Evolutionary conservation across 2,888 invertebrate species (phyloP).

Genomic region (Campoletis raptor): DNA sequence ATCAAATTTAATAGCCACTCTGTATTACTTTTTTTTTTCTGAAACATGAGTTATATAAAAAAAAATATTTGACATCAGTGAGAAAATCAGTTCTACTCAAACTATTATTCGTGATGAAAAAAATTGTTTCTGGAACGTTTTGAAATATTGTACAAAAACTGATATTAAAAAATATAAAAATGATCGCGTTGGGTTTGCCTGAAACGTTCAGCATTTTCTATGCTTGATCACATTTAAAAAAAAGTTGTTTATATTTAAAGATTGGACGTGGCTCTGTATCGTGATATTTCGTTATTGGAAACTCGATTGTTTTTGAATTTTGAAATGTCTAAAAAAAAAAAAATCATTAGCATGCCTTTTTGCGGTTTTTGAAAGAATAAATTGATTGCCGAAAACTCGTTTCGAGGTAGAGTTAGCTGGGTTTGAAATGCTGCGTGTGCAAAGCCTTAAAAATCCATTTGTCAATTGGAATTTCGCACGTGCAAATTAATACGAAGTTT

Average conservation of each 20-base stretch:
- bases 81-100: not conserved
- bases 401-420: not conserved
- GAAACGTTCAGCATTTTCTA: not conserved
- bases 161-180: not conserved
- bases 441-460: not conserved
- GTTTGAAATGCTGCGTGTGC: not conserved
- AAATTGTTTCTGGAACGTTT: too few species aligned
- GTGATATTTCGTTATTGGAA: not conserved
- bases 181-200: not conserved
- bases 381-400: not conserved
- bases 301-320: not conserved
- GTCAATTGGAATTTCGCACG: constrained; percentile 2
- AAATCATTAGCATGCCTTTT: not conserved
- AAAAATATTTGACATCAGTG: not conserved
- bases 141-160: not conserved
- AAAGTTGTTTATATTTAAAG: not conserved
- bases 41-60: not conserved
- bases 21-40: not conserved
- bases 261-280: not conserved
- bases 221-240: not conserved
- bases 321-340: not conserved
- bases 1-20: not conserved
- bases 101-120: too few species aligned
- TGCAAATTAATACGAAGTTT: constrained; percentile 19
- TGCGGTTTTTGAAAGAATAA: not conserved